Evolutionary conservation across 2,113 vertebrate genomes (phyloP), one percentile per base, ranked within the genome.

Genomic region (Prunella fulvescens): DNA sequence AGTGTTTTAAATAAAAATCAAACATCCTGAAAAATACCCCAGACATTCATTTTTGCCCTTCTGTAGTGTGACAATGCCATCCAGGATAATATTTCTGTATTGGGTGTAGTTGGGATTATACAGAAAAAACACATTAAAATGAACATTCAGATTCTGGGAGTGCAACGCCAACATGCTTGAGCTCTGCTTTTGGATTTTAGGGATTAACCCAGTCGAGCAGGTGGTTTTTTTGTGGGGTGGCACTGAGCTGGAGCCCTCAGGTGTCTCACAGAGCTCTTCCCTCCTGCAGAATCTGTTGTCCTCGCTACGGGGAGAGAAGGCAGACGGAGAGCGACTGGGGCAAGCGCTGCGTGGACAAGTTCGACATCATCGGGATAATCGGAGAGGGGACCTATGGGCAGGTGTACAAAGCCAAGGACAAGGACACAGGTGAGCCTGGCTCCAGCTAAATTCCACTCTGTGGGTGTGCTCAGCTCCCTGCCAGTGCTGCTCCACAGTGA

Each of bases 381-480:
- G 99, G 99, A 31, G 99, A 99, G 66, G 99, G 99, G 79, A 99
- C 99, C 3, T 99, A 99, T 7, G 99, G 99, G 45, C 99, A 99
- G 95, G 99, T 99, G 86, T 99, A 99, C 98, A 99, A 99, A 96
- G 99, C 99, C 73, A 99, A 99, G 98, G 99, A 99, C 98, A 99
- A 99, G 97, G 99, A 99, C 78, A 99, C 99, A 86, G 99, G 99
- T 99, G 96, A 96, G 91, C 9, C 0, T 1, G 47, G 20, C 72
- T 31, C 24, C 86, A 19, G 33, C 0, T 13, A 6, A 7, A 25
- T 16, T 4, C n/a, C n/a, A 17, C 56, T n/a, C 8, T 12, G 17
- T 44, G 50, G 39, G 9, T 44, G 58, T 51, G 73, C 50, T 69
- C 17, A 13, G 10, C 56, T 29, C 66, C 64, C 0, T 28, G 17